Percentiles rank a stretch among this genome's conserved stretches.
Conservation (phyloP, 2,888 invertebrate genomes). For the Malacosoma neustria region DNA sequence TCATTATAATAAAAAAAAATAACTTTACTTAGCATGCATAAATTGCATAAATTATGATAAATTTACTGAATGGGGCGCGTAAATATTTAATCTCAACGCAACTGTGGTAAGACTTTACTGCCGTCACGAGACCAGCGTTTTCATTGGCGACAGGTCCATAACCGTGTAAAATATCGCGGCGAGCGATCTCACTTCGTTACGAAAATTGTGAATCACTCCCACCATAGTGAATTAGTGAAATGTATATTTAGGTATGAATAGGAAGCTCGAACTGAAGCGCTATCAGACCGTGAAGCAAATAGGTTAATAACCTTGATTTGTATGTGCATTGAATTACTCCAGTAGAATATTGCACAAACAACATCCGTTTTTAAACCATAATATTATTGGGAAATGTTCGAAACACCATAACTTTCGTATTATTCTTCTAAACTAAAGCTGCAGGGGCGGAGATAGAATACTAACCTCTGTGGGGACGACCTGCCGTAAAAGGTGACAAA, state of each 20-base stretch:
- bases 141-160: background rate
- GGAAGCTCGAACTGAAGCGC: constrained; percentile 41
- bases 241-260: constrained; percentile 25
- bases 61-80: background rate
- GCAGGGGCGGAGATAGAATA: no score
- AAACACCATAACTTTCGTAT: constrained; percentile 7
- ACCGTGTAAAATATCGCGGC: background rate
- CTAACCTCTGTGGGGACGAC: no score
- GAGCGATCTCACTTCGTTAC: background rate
- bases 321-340: constrained; percentile 38
- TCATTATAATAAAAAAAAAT: background rate
- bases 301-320: constrained; percentile 66
- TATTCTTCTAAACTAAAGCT: no score
- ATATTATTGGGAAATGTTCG: constrained; percentile 12
- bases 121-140: background rate
- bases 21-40: background rate
- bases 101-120: background rate
- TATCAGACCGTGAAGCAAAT: constrained; percentile 64
- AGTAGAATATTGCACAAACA: constrained; percentile 25
- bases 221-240: constrained; percentile 17
- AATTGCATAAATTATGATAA: background rate
- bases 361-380: constrained; percentile 18
- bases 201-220: background rate
- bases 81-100: background rate
- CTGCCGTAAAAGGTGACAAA: no score